These are phyloP conservation scores for Lithophane semibrunnea DNA, from an alignment of 2,888 invertebrate species.

Conservation along the genomic window DNA sequence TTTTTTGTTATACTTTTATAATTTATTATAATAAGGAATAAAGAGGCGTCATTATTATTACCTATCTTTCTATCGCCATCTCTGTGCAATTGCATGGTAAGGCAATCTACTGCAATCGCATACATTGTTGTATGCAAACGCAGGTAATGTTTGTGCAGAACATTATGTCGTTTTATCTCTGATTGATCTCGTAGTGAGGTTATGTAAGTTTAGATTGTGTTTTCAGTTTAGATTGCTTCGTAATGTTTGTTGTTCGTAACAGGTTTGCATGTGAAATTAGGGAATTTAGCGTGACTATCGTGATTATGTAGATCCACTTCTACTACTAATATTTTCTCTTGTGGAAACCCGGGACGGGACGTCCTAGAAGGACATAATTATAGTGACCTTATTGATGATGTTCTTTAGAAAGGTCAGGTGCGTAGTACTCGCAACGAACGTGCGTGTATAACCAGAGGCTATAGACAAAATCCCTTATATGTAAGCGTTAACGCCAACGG, in stretches of 20 bases:
- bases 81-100: background rate
- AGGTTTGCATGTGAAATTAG: background rate
- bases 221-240: conserved; percentile 18
- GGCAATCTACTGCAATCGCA: conserved; percentile 8
- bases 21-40: no score
- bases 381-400: background rate
- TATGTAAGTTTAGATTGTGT: conserved; percentile 24
- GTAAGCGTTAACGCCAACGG: no score
- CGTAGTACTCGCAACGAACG: background rate
- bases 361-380: no score
- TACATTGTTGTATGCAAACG: conserved; percentile 23
- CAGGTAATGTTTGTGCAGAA: conserved; percentile 8
- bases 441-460: no score
- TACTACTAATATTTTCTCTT: background rate
- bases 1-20: no score
- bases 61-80: conserved; percentile 9
- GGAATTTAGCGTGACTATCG: background rate
- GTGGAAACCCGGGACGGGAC: no score
- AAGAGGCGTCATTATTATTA: no score
- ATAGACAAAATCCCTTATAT: no score
- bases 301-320: background rate
- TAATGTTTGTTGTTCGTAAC: conserved; percentile 11
- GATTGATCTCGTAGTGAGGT: conserved; percentile 44
- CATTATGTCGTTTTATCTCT: conserved; percentile 36
- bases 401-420: background rate